Conservation (phyloP, 1,140 invertebrate species). For the Euborellia annulipes region DNA sequence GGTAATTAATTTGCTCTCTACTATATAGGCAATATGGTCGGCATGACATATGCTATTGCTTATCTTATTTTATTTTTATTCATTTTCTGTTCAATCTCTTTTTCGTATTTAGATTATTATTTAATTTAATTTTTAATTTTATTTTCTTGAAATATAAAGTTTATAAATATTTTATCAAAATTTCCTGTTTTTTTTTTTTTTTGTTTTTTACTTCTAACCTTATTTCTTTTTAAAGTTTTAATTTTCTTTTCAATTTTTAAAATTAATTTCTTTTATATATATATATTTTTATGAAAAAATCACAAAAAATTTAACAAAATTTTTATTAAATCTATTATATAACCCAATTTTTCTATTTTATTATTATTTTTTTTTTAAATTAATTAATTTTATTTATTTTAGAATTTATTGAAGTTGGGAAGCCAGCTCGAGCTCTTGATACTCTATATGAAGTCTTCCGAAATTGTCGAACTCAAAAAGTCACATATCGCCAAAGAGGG, state of each 20-base stretch:
- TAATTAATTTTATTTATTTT: too few species aligned
- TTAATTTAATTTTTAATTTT: neutral
- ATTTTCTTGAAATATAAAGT: neutral
- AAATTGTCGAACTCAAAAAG: constrained; percentile 92
- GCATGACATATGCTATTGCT: neutral
- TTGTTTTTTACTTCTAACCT: neutral
- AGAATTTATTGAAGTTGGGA: constrained; percentile 89
- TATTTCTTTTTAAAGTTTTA: neutral
- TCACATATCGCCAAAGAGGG: constrained; percentile 98
- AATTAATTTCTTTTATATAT: neutral
- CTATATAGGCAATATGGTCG: constrained; percentile 13
- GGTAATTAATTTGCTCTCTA: constrained; percentile 38
- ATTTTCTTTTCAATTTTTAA: neutral
- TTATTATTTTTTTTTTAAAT: constrained; percentile 12
- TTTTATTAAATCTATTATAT: neutral
- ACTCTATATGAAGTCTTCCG: constrained; percentile 97
- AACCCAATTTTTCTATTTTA: neutral
- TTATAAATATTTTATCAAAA: too few species aligned
- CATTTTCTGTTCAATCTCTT: too few species aligned
- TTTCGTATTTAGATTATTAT: neutral
- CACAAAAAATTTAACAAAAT: neutral
- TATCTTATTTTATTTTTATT: neutral
- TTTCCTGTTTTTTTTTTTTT: too few species aligned
- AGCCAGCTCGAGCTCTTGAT: constrained; percentile 88
- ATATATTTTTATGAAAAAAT: neutral